These are phyloP conservation scores for Creontiades dilutus DNA, from an alignment of 2,888 invertebrate genomes.

Conservation along the genomic window DNA sequence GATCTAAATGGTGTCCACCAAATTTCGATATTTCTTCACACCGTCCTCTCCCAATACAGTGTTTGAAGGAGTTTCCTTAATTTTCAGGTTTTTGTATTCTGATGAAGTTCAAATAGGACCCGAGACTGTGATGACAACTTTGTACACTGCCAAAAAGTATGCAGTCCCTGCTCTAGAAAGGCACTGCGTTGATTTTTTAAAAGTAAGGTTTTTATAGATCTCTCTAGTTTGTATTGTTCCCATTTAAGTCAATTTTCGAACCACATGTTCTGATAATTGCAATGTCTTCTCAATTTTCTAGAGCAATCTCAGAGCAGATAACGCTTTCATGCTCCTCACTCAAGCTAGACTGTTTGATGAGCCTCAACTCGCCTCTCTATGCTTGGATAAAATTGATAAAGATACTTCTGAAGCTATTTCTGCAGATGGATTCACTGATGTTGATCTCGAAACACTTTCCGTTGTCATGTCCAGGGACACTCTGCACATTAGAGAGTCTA, in stretches of 20 bases:
- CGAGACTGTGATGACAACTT: constrained; percentile 91
- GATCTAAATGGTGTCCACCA: no score
- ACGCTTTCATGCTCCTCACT: constrained; percentile 89
- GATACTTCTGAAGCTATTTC: constrained; percentile 88
- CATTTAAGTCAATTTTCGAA: not conserved
- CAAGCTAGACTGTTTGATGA: constrained; percentile 90
- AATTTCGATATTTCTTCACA: no score
- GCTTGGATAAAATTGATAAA: constrained; percentile 90
- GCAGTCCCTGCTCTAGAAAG: constrained; percentile 90
- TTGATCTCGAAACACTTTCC: constrained; percentile 88
- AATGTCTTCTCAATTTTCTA: constrained; percentile 78
- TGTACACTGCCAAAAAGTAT: constrained; percentile 93
- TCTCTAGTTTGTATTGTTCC: not conserved
- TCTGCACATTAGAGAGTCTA: constrained; percentile 87
- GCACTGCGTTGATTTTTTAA: constrained; percentile 89
- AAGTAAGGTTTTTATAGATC: constrained; percentile 76
- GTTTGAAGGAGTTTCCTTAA: not conserved
- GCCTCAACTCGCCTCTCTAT: constrained; percentile 88
- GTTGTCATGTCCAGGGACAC: constrained; percentile 89
- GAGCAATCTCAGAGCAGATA: constrained; percentile 88
- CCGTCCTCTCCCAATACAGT: no score
- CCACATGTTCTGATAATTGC: not conserved
- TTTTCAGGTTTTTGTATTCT: constrained; percentile 83
- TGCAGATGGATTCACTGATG: constrained; percentile 90
- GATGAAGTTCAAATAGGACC: constrained; percentile 91